A percentile compares a stretch with the other conserved stretches of the same genome.
These are phyloP conservation scores for Timandra comae DNA, from an alignment of 2,888 invertebrate species.

Conservation along the genomic window DNA sequence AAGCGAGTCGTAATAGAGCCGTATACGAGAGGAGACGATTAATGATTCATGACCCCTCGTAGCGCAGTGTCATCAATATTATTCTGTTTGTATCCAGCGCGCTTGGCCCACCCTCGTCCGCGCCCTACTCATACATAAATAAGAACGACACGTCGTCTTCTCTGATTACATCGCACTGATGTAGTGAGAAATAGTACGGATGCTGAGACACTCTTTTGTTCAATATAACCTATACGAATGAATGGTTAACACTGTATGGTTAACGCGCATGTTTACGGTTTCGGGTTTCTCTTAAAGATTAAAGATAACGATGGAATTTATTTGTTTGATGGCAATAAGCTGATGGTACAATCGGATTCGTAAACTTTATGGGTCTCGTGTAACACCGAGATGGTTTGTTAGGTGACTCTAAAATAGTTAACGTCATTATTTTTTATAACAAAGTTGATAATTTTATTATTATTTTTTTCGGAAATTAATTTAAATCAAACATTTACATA, in stretches of 20 bases:
- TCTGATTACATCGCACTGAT: constrained; percentile 77
- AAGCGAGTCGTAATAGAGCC: constrained; percentile 74
- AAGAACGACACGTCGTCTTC: constrained; percentile 77
- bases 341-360: constrained; percentile 65
- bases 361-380: constrained; percentile 49
- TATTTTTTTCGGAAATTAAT: too few species aligned
- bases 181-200: constrained; percentile 76
- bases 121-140: constrained; percentile 76
- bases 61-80: constrained; percentile 77
- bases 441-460: too few species aligned
- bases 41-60: constrained; percentile 77
- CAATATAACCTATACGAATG: constrained; percentile 68
- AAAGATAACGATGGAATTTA: constrained; percentile 69
- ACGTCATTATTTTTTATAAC: background rate
- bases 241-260: constrained; percentile 70
- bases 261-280: constrained; percentile 71
- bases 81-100: constrained; percentile 75
- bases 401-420: background rate
- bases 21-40: constrained; percentile 73
- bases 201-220: constrained; percentile 72
- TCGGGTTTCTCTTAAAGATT: constrained; percentile 73
- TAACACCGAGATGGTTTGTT: constrained; percentile 38
- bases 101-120: constrained; percentile 72
- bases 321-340: constrained; percentile 69
- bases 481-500: too few species aligned